phyloP scores from a whole-genome alignment of 2,888 invertebrate species.

The Tinea trinotella region DNA sequence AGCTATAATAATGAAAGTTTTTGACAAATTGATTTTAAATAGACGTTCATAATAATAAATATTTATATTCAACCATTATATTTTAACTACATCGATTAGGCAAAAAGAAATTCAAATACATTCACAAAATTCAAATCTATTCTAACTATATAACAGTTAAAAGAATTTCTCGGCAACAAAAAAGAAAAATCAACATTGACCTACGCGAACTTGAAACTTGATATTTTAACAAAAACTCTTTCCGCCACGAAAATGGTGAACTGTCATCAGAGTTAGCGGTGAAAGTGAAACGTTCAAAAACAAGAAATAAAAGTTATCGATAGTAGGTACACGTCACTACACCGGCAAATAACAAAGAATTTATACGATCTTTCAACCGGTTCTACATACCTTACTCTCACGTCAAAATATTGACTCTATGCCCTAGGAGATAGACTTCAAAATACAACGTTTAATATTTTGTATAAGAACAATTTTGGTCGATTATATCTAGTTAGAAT shows the following conservation, averaged over 20 bases:
- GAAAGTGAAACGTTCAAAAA: conserved; percentile 8
- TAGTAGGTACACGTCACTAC: conserved; percentile 5
- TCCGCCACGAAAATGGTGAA: neutral
- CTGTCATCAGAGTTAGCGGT: neutral
- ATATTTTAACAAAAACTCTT: neutral
- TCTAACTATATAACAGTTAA: too few species aligned
- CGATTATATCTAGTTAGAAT: neutral
- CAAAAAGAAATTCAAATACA: too few species aligned
- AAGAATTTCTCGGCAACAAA: neutral
- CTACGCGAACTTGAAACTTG: neutral
- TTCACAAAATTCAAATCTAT: too few species aligned
- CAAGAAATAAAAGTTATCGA: conserved; percentile 8
- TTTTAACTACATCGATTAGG: too few species aligned
- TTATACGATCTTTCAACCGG: conserved; percentile 6
- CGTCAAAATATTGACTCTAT: too few species aligned
- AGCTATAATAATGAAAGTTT: too few species aligned
- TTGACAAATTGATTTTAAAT: too few species aligned
- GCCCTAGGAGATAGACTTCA: too few species aligned
- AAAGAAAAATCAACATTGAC: neutral
- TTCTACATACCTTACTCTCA: neutral
- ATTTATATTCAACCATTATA: too few species aligned
- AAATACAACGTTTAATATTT: too few species aligned
- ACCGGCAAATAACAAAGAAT: conserved; percentile 7
- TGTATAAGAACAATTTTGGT: too few species aligned
- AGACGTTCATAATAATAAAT: too few species aligned